Percentiles rank a stretch among this genome's conserved stretches.
Conservation (phyloP, 2,113 vertebrate genomes). For the Ranitomeya variabilis region DNA sequence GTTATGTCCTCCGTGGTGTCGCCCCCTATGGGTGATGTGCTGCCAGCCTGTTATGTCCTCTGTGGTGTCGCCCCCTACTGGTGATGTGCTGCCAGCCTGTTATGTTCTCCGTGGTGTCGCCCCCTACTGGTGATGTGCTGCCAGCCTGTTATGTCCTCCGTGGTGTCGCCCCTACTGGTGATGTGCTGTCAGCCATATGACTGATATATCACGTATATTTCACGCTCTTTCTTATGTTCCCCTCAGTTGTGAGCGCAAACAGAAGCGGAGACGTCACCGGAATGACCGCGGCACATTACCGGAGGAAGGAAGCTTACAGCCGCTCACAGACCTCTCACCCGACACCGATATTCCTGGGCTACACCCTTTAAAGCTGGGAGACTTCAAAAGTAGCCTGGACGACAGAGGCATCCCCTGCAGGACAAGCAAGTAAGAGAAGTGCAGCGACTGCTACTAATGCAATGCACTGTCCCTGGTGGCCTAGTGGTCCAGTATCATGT, state of each 20-base stretch:
- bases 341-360: conserved; percentile 69
- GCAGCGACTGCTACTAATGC: background rate
- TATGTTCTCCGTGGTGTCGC: too few species aligned
- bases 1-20: too few species aligned
- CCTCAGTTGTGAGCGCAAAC: conserved; percentile 78
- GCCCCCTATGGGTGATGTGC: too few species aligned
- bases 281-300: conserved; percentile 74
- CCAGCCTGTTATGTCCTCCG: too few species aligned
- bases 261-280: conserved; percentile 75
- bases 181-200: background rate
- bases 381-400: conserved; percentile 39
- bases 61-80: too few species aligned
- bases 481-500: background rate
- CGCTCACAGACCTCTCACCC: conserved; percentile 76
- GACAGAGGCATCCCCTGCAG: conserved; percentile 31
- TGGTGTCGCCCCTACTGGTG: background rate
- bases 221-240: background rate
- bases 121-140: too few species aligned
- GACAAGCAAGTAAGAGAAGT: conserved; percentile 47
- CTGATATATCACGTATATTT: background rate
- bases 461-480: background rate
- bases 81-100: too few species aligned
- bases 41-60: too few species aligned
- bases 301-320: conserved; percentile 79
- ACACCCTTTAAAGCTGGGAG: conserved; percentile 46